Percentiles rank a stretch among this genome's conserved stretches.
These are phyloP conservation scores for Sebastes iracundus DNA, from an alignment of 2,797 vertebrate genomes.

Conservation along the genomic window DNA sequence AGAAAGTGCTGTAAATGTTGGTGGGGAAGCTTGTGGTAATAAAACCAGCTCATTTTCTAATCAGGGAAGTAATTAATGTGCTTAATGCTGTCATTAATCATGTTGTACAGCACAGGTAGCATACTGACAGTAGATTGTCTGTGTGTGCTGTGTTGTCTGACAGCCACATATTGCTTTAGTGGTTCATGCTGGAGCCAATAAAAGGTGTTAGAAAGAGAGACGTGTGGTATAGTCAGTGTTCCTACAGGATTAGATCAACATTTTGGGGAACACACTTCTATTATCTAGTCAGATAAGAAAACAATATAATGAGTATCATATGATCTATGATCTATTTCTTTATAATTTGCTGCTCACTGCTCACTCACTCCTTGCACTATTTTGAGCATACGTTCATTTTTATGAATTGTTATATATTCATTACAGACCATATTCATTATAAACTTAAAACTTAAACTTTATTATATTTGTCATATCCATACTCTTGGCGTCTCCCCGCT, in stretches of 20 bases:
- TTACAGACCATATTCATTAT: neutral
- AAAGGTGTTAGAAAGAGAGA: neutral
- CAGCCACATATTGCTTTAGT: neutral
- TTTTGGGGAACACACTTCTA: neutral
- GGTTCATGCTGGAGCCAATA: neutral
- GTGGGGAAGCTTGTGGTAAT: neutral
- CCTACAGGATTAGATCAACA: neutral
- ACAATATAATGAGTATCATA: no score
- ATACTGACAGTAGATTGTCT: neutral
- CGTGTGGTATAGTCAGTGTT: neutral
- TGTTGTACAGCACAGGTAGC: constrained; percentile 33
- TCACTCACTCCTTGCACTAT: no score
- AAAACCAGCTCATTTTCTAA: constrained; percentile 41
- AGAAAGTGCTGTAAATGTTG: neutral
- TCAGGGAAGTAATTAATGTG: constrained; percentile 47
- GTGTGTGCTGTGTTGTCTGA: neutral
- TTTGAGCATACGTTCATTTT: neutral
- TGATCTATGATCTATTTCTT: no score
- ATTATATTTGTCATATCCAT: no score
- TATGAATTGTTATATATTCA: neutral
- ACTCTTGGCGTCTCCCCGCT: no score
- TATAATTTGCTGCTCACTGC: no score
- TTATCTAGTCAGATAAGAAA: neutral
- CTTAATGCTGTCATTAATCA: constrained; percentile 56
- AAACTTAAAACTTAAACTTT: no score